Conservation (phyloP, 2,113 vertebrate genomes). For the Poeciliopsis retropinna region DNA sequence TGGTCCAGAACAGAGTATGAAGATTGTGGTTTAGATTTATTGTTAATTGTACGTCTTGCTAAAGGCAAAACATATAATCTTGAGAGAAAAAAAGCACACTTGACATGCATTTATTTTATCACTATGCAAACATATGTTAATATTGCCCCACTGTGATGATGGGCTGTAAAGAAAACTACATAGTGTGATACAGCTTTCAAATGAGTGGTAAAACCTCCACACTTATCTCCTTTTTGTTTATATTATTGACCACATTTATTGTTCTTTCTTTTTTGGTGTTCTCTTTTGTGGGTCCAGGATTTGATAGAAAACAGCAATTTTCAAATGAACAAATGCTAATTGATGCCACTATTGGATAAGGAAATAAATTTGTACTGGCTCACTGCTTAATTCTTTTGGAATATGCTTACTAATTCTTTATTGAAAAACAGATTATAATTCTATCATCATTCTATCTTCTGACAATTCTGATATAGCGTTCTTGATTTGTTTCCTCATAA, state of each 20-base stretch:
- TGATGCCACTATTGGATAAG: too few relatives aligned
- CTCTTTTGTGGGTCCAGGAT: not conserved
- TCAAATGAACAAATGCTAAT: too few relatives aligned
- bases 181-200: constrained; percentile 26
- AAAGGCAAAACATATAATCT: not conserved
- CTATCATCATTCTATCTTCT: too few relatives aligned
- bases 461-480: too few relatives aligned
- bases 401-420: too few relatives aligned
- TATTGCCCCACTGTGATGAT: constrained; percentile 36
- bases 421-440: too few relatives aligned
- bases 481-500: too few relatives aligned
- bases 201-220: not conserved
- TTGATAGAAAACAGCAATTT: too few relatives aligned
- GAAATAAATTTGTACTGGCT: too few relatives aligned
- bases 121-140: constrained; percentile 17
- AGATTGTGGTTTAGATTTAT: too few relatives aligned
- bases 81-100: constrained; percentile 10
- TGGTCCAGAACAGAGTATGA: not conserved
- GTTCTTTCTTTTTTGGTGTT: not conserved
- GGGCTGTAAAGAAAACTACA: constrained; percentile 11
- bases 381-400: too few relatives aligned
- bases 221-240: not conserved
- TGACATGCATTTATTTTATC: constrained; percentile 15
- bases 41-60: not conserved
- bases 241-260: not conserved